A percentile compares a stretch with the other conserved stretches of the same genome.
Conservation (phyloP, 2,797 vertebrate genomes). For the Bovichtus diacanthus region DNA sequence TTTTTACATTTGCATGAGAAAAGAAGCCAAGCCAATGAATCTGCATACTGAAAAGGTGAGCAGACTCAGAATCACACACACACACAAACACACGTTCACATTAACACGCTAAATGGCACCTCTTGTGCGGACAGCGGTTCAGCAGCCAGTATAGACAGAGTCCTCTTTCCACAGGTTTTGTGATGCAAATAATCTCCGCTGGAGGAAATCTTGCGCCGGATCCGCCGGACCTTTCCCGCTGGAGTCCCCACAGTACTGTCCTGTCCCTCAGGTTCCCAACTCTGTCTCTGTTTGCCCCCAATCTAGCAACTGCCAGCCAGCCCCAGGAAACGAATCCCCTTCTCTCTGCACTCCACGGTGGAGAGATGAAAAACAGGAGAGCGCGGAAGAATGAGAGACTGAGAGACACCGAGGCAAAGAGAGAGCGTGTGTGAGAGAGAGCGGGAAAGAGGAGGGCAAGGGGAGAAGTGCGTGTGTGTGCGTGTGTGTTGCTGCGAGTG, state of each 20-base stretch:
- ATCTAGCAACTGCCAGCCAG: slow-evolving; percentile 33
- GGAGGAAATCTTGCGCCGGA: slow-evolving; percentile 51
- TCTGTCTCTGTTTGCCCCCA: slow-evolving; percentile 51
- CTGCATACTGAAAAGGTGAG: slow-evolving; percentile 76
- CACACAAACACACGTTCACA: slow-evolving; percentile 1
- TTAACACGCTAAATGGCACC: slow-evolving; percentile 70
- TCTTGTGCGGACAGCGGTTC: slow-evolving; percentile 64
- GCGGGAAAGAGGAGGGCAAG: slow-evolving; percentile 18
- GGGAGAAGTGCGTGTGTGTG: slow-evolving; percentile 28
- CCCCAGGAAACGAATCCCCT: slow-evolving; percentile 32
- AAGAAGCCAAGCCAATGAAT: slow-evolving; percentile 54
- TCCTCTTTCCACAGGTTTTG: slow-evolving; percentile 73
- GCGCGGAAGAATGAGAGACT: slow-evolving; percentile 46
- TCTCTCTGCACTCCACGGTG: slow-evolving; percentile 56
- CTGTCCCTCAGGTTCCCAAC: slow-evolving; percentile 56
- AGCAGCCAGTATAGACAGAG: slow-evolving; percentile 54
- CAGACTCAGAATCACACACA: slow-evolving; percentile 25
- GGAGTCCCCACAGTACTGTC: slow-evolving; percentile 29
- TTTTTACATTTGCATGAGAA: slow-evolving; percentile 71
- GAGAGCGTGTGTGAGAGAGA: slow-evolving; percentile 37
- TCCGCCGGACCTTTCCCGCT: slow-evolving; percentile 40
- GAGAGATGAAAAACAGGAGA: slow-evolving; percentile 63
- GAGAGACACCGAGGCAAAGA: slow-evolving; percentile 51
- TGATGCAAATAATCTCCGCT: slow-evolving; percentile 70
- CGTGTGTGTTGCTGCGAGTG: slow-evolving; percentile 57